These are phyloP conservation scores for Trachelus stipa DNA, from an alignment of 2,888 invertebrate species.

Conservation along the genomic window DNA sequence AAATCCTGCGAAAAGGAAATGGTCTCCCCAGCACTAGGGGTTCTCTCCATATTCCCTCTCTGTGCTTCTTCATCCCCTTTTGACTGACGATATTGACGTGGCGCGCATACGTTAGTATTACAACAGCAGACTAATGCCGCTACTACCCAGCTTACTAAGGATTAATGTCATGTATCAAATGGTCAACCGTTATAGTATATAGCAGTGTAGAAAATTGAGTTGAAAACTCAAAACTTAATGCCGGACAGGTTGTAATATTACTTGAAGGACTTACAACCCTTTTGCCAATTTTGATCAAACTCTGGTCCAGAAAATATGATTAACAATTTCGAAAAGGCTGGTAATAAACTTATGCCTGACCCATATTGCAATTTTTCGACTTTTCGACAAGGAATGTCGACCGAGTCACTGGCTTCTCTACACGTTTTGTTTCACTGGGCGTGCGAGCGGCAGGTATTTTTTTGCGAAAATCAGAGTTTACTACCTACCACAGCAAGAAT, in stretches of 20 bases:
- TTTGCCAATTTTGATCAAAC: neutral
- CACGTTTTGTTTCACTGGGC: constrained; percentile 16
- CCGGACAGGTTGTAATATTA: neutral
- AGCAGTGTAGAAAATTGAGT: neutral
- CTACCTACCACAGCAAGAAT: constrained; percentile 51
- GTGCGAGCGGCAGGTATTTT: constrained; percentile 32
- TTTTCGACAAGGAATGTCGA: neutral
- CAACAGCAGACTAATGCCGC: constrained; percentile 34
- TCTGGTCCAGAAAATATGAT: neutral
- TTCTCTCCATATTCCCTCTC: neutral
- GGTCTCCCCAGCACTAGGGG: constrained; percentile 29
- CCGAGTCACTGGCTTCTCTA: neutral
- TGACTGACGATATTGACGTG: constrained; percentile 32
- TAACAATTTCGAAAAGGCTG: neutral
- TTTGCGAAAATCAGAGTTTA: constrained; percentile 64
- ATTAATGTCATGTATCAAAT: constrained; percentile 59
- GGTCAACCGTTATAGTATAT: constrained; percentile 6
- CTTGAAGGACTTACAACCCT: neutral
- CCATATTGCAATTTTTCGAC: neutral
- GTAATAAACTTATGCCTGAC: neutral
- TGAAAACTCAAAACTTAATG: neutral
- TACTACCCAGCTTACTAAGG: constrained; percentile 56
- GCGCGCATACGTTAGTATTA: constrained; percentile 27
- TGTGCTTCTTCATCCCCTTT: constrained; percentile 45
- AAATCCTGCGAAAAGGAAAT: constrained; percentile 63